Percentiles rank a stretch among this genome's conserved stretches.
phyloP scores from a whole-genome alignment of 2,113 vertebrate species.

The Corythoichthys intestinalis region DNA sequence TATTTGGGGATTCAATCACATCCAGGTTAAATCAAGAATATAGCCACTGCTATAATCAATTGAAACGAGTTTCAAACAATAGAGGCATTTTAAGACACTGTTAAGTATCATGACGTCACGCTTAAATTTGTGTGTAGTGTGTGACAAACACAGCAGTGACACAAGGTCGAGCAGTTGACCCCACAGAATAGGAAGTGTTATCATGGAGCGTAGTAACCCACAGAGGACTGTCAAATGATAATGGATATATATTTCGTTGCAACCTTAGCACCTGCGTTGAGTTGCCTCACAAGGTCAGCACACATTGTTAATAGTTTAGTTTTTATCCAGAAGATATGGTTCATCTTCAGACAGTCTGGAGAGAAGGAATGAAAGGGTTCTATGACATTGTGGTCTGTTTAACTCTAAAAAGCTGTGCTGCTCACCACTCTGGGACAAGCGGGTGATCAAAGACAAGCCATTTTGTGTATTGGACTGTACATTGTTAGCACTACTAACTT shows the following conservation, averaged over 20 bases:
- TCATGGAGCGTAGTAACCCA: conserved; percentile 7
- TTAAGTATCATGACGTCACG: neutral
- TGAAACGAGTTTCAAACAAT: conserved; percentile 22
- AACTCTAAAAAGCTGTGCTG: conserved; percentile 47
- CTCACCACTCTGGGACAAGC: conserved; percentile 79
- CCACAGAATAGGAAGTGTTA: conserved; percentile 15
- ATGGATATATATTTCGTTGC: conserved; percentile 1
- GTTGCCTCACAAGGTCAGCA: conserved; percentile 50
- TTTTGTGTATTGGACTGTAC: conserved; percentile 78
- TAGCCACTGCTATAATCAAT: conserved; percentile 55
- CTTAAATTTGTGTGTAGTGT: neutral
- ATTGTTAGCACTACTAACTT: conserved; percentile 45
- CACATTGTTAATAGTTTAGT: conserved; percentile 1
- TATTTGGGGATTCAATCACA: conserved; percentile 66
- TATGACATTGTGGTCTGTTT: conserved; percentile 74
- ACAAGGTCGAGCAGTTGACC: conserved; percentile 22
- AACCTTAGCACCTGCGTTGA: conserved; percentile 24
- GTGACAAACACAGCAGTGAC: neutral
- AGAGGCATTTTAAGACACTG: conserved; percentile 24
- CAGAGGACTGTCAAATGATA: conserved; percentile 16
- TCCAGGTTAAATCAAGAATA: conserved; percentile 58
- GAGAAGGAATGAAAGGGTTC: conserved; percentile 36
- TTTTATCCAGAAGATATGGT: conserved; percentile 34
- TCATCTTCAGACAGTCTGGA: conserved; percentile 44
- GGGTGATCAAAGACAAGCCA: conserved; percentile 48